Evolutionary conservation across 2,113 vertebrate genomes (phyloP).

Genomic region (Myrmecophaga tridactyla): DNA sequence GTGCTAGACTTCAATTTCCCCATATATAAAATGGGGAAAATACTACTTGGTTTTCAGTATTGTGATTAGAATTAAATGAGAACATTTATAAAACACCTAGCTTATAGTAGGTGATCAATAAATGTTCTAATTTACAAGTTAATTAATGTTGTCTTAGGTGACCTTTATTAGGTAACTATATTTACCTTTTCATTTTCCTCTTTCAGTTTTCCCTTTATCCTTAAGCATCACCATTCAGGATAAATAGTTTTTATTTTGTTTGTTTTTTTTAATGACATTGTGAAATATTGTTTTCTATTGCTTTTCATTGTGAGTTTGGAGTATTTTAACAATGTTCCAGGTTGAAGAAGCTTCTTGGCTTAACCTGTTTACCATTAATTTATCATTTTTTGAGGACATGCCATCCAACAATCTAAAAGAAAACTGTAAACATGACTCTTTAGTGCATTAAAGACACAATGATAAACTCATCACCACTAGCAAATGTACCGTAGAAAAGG

Average conservation of each 20-base stretch:
- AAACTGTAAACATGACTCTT: constrained; percentile 27
- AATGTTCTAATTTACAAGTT: neutral
- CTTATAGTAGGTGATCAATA: neutral
- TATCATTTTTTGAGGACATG: constrained; percentile 13
- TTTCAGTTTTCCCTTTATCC: neutral
- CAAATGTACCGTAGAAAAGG: constrained; percentile 25
- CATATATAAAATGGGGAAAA: neutral
- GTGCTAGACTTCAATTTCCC: constrained; percentile 1
- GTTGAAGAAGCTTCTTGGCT: constrained; percentile 6
- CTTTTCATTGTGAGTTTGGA: neutral
- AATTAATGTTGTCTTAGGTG: neutral
- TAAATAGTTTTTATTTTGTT: neutral
- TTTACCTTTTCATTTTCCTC: constrained; percentile 1
- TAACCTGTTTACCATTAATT: constrained; percentile 38
- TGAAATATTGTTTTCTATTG: neutral
- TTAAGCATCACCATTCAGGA: neutral
- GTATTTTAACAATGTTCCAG: constrained; percentile 3
- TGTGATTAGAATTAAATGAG: constrained; percentile 13
- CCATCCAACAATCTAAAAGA: neutral
- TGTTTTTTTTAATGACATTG: neutral
- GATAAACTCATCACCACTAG: constrained; percentile 26
- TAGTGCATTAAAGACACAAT: constrained; percentile 14
- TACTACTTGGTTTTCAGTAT: constrained; percentile 27
- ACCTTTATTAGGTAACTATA: neutral
- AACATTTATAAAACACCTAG: constrained; percentile 4